Percentiles rank a stretch among this genome's conserved stretches.
These are phyloP conservation scores for Anas platyrhynchos DNA, from an alignment of 2,113 vertebrate genomes.

Conservation along the genomic window DNA sequence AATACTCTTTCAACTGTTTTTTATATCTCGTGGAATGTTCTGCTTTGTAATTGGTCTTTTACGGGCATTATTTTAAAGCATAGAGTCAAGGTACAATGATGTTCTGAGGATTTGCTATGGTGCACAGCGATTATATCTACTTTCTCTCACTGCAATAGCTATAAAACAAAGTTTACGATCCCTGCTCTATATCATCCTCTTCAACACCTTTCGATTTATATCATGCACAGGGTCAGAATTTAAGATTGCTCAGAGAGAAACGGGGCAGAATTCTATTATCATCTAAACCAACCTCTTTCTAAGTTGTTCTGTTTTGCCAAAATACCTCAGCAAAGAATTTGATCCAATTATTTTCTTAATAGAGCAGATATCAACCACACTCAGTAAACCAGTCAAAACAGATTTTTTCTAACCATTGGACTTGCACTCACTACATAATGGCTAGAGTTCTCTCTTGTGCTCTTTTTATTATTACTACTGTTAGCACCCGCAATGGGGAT, in stretches of 20 bases:
- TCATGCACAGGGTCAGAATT: background rate
- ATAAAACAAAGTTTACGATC: background rate
- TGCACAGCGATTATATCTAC: background rate
- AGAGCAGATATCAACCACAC: background rate
- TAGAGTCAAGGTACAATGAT: background rate
- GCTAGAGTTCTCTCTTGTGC: background rate
- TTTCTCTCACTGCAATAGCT: background rate
- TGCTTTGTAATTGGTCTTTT: slow-evolving; percentile 18
- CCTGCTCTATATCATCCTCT: background rate
- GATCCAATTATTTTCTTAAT: background rate
- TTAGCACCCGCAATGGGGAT: background rate
- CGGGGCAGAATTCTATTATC: background rate
- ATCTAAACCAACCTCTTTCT: background rate
- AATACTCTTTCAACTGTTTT: background rate
- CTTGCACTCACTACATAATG: background rate
- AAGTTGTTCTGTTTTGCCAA: background rate
- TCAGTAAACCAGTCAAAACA: background rate
- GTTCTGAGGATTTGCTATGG: background rate
- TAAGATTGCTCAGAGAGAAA: background rate
- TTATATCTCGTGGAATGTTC: slow-evolving; percentile 10
- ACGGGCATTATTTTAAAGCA: slow-evolving; percentile 12
- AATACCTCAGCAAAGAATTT: background rate
- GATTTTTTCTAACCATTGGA: background rate
- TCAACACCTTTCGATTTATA: background rate
- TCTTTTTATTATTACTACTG: background rate